Evolutionary conservation across 2,888 invertebrate genomes (phyloP), one percentile per base, ranked within the genome.

Genomic region (Acanthococcus lagerstroemiae): DNA sequence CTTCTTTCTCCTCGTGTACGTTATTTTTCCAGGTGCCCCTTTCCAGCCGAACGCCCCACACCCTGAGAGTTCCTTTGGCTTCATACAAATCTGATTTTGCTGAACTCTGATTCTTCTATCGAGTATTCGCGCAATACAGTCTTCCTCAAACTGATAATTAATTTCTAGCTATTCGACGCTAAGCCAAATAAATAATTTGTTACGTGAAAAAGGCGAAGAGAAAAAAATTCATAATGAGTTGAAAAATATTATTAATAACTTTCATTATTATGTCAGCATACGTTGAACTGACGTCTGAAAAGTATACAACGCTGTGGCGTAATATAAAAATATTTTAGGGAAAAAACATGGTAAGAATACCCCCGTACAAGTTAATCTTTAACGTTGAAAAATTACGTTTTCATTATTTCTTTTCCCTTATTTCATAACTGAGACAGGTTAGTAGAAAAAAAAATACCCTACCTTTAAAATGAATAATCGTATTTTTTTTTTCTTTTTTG

Each of bases 351-450:
- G 15, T 17, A 19, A 45, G 46, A 45, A n/a, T n/a, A 58, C 9
- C 48, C 46, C 58, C 26, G n/a, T 26, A 58, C 25, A 58, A 58
- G 58, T 58, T 58, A 58, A 58, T 58, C 58, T 58, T 58, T 58
- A 58, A 44, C 58, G 44, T 58, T 58, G 58, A 58, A 58, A 58
- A 58, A 58, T 58, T 58, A 58, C 58, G 24, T 48, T 58, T 58
- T 58, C 58, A 58, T 58, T 58, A 58, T 58, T 58, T 48, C 45
- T 58, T 58, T 48, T 58, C 48, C 58, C 58, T 58, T 58, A 44
- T 58, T 58, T 58, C 58, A 48, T 58, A 58, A 58, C 58, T 58
- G 22, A 58, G 58, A 58, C 48, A 58, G 58, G 58, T 58, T 48
- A 58, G 58, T 48, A 46, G 27, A 46, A 58, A 48, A n/a, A n/a